Base-by-base conservation (phyloP, 2,113 vertebrate species). In the Varanus salvator region DNA sequence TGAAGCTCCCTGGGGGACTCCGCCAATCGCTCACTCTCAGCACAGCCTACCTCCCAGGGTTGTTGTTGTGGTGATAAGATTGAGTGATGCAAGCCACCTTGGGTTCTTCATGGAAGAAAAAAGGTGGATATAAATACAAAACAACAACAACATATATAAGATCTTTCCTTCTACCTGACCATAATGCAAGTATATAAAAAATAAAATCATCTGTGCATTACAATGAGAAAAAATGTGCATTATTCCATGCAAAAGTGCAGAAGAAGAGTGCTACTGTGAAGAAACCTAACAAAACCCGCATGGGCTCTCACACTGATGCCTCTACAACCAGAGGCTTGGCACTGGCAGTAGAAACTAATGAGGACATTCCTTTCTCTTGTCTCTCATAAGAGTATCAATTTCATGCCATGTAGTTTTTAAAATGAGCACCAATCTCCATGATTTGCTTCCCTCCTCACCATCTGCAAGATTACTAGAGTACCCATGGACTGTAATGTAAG, bases 371-470 rank as follows among this genome's bases (percentile, higher is more conserved):
- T 92, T 90, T 93, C 90, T 87, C 68, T 44, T 96, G 88, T 92
- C 93, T 91, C 92, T 94, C 93, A 90, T 92, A 87, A 95, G 84
- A 95, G 93, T 93, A 96, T 95, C 95, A 95, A 95, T 97, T 97
- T 96, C 96, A 95, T 94, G 96, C 95, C 95, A 93, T 96, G 84
- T 92, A 89, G 57, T 94, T 96, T 96, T 96, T 94, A 92, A 96
- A 97, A 95, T 85, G 92, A 93, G 90, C 90, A 95, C 95, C 96
- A 94, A 96, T 97, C 95, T 95, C 95, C 0, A 11, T 91, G 92
- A 83, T 80, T 92, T 96, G 72, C 89, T 92, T 78, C 74, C 8
- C 93, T 14, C 87, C 91, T 34, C 68, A 85, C 75, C 66, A 31
- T 21, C 81, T 68, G 84, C 93, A 95, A 92, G 87, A 96, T 92